Percentiles rank a stretch among this genome's conserved stretches.
Conservation (phyloP, 1,140 invertebrate genomes). For the Drosophila athabasca region DNA sequence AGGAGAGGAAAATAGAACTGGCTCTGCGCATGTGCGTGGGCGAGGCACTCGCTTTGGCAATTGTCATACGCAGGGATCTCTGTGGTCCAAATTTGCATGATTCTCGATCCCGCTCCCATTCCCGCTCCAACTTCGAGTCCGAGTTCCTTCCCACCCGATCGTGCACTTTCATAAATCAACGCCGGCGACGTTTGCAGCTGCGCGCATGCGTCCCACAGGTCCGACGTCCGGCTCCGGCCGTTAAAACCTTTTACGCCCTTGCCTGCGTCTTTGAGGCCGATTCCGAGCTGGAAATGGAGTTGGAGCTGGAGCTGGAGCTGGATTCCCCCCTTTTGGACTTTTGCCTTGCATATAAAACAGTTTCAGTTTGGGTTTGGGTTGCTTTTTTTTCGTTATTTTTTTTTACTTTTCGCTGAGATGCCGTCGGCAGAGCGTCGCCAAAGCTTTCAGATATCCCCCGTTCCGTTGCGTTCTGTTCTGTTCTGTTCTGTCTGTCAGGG, state of each 20-base stretch:
- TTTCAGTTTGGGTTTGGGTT: constrained; percentile 45
- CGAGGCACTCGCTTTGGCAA: constrained; percentile 33
- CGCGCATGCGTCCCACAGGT: constrained; percentile 65
- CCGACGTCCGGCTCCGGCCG: constrained; percentile 37
- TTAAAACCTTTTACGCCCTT: constrained; percentile 79
- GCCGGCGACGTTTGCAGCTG: constrained; percentile 74
- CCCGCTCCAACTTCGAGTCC: not conserved
- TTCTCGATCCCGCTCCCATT: constrained; percentile 12
- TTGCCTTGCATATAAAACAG: constrained; percentile 78
- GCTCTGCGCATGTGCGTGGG: constrained; percentile 35
- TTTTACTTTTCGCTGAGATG: constrained; percentile 47
- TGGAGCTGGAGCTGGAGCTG: not conserved
- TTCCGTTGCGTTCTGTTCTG: constrained; percentile 7
- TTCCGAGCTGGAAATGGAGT: not conserved
- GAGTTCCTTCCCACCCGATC: constrained; percentile 24
- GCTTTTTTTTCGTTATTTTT: constrained; percentile 27
- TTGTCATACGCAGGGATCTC: constrained; percentile 55
- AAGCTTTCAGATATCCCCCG: constrained; percentile 64
- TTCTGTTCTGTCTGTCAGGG: not conserved
- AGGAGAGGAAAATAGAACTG: not conserved
- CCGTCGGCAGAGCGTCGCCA: constrained; percentile 77
- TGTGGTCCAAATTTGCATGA: constrained; percentile 65
- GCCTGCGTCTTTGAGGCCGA: constrained; percentile 38
- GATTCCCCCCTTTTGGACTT: constrained; percentile 1
- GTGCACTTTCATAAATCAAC: constrained; percentile 82